phyloP scores from a whole-genome alignment of 2,888 invertebrate species.

The Chelonus formosanus region DNA sequence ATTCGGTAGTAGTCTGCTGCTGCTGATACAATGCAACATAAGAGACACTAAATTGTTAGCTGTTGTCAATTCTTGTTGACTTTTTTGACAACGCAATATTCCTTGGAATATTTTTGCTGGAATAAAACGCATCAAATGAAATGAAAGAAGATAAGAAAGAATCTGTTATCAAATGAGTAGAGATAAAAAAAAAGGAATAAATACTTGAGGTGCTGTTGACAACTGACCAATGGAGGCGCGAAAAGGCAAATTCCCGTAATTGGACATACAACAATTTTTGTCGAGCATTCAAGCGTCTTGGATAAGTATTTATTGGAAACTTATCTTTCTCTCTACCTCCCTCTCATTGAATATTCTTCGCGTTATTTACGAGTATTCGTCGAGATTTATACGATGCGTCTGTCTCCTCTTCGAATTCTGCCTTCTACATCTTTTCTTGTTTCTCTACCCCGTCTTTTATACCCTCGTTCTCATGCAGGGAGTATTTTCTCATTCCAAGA shows the following conservation, averaged over 20 bases:
- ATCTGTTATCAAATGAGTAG: no score
- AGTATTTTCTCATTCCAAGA: constrained; percentile 1
- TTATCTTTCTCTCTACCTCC: constrained; percentile 28
- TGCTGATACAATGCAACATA: constrained; percentile 59
- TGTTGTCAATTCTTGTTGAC: constrained; percentile 55
- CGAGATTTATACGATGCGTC: constrained; percentile 57
- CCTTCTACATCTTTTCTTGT: constrained; percentile 18
- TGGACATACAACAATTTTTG: constrained; percentile 60
- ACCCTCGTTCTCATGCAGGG: background rate
- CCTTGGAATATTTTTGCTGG: no score
- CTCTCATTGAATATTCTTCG: constrained; percentile 57
- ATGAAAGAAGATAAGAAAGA: no score
- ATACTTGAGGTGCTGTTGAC: background rate
- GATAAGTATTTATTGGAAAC: constrained; percentile 58
- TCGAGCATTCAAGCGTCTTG: constrained; percentile 60
- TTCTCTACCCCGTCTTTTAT: background rate
- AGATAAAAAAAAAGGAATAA: no score
- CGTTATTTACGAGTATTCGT: constrained; percentile 57
- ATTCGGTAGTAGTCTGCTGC: constrained; percentile 47
- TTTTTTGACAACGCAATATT: no score
- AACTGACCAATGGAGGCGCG: constrained; percentile 10
- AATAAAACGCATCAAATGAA: no score
- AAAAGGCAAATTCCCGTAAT: constrained; percentile 53
- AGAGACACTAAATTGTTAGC: constrained; percentile 64
- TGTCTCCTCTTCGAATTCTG: constrained; percentile 40